A percentile compares a stretch with the other conserved stretches of the same genome.
Evolutionary conservation across 2,797 vertebrate genomes (phyloP).

Genomic region (Heliangelus exortis): DNA sequence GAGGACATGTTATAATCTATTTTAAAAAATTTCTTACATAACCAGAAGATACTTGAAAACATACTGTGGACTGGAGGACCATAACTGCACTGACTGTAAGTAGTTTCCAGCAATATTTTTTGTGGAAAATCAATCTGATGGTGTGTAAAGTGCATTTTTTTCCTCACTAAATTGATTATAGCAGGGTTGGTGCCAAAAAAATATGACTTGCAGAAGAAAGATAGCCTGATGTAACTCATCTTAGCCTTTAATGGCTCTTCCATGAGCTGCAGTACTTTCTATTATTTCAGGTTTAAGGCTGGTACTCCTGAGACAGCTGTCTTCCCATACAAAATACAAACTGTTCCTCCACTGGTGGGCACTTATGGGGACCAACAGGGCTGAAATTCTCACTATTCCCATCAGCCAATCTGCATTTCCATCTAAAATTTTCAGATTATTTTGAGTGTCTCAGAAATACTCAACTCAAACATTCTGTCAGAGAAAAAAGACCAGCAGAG

Average conservation of each 20-base stretch:
- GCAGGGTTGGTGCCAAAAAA: neutral
- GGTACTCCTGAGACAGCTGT: neutral
- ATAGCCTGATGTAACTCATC: neutral
- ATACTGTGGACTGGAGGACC: neutral
- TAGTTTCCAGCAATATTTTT: neutral
- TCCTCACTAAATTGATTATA: neutral
- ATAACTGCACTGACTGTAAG: neutral
- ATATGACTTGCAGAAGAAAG: neutral
- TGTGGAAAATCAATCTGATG: neutral
- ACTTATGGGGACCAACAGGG: neutral
- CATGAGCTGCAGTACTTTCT: neutral
- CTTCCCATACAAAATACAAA: neutral
- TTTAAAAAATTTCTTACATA: neutral
- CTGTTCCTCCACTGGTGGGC: neutral
- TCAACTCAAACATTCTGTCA: neutral
- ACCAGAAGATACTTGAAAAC: neutral
- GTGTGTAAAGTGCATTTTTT: neutral
- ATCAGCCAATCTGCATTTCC: neutral
- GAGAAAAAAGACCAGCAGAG: neutral
- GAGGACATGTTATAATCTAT: neutral
- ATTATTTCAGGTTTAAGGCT: neutral
- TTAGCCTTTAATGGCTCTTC: neutral
- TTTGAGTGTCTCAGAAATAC: neutral
- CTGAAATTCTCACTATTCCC: neutral
- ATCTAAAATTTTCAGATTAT: neutral